Evolutionary conservation across 2,797 vertebrate genomes (phyloP).

Genomic region (Pseudochirops cupreus): DNA sequence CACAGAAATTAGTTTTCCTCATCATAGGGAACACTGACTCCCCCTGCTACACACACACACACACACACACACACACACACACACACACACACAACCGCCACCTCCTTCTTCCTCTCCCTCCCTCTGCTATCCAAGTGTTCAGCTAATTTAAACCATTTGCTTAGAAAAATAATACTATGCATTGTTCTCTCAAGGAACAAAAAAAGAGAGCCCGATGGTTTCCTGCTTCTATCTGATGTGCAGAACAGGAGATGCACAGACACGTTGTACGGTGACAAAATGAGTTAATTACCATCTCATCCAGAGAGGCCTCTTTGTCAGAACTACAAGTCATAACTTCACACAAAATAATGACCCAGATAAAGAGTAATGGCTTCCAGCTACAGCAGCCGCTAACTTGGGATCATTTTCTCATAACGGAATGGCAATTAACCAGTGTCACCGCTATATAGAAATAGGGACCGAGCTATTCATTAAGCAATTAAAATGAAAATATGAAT

Average conservation of each 20-base stretch:
- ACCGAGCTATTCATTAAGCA: constrained; percentile 21
- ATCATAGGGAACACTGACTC: constrained; percentile 3
- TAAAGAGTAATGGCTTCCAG: constrained; percentile 46
- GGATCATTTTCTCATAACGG: constrained; percentile 58
- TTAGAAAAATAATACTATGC: constrained; percentile 52
- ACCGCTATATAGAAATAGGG: background rate
- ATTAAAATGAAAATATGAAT: constrained; percentile 30
- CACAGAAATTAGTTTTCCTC: constrained; percentile 39
- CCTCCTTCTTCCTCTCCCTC: constrained; percentile 40
- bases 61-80: too few relatives aligned
- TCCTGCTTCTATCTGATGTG: constrained; percentile 58
- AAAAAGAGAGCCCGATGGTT: constrained; percentile 50
- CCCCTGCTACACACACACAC: background rate
- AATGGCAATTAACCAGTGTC: constrained; percentile 66
- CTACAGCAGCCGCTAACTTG: constrained; percentile 25
- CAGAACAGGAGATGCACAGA: constrained; percentile 12
- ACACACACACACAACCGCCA: background rate
- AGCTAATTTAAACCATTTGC: constrained; percentile 63
- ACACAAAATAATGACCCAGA: constrained; percentile 74
- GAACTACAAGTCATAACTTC: constrained; percentile 54
- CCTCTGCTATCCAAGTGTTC: constrained; percentile 53
- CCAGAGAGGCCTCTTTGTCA: constrained; percentile 60
- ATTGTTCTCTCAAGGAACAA: constrained; percentile 26
- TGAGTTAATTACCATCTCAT: constrained; percentile 60
- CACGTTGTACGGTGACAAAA: constrained; percentile 37